Evolutionary conservation across 2,113 vertebrate species (phyloP).

Genomic region (Electrona antarctica): DNA sequence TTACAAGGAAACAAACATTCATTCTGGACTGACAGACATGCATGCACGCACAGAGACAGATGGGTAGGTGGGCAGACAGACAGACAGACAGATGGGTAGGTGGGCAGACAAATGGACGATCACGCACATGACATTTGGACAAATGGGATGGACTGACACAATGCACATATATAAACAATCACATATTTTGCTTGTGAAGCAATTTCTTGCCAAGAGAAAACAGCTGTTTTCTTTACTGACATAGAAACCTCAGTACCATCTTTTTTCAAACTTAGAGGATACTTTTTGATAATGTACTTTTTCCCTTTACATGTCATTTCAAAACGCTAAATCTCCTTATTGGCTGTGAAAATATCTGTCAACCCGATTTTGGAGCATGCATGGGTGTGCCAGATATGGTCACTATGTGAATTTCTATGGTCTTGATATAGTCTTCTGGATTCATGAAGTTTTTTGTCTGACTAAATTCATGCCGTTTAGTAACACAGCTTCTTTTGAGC

Average conservation of each 20-base stretch:
- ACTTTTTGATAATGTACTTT: slow-evolving; percentile 47
- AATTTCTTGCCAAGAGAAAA: slow-evolving; percentile 52
- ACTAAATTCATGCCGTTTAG: slow-evolving; percentile 10
- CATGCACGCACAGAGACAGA: slow-evolving; percentile 20
- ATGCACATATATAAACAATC: background rate
- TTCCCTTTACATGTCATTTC: slow-evolving; percentile 10
- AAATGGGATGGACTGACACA: too few relatives aligned
- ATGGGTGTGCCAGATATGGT: background rate
- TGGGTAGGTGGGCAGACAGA: too few relatives aligned
- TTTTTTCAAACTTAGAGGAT: slow-evolving; percentile 38
- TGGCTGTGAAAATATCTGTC: slow-evolving; percentile 10
- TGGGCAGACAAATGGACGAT: background rate
- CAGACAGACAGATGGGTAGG: slow-evolving; percentile 8
- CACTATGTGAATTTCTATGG: slow-evolving; percentile 34
- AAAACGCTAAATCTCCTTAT: slow-evolving; percentile 20
- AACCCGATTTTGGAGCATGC: background rate
- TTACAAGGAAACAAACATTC: slow-evolving; percentile 54
- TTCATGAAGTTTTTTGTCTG: slow-evolving; percentile 33
- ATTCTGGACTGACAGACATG: slow-evolving; percentile 26
- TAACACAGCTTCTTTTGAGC: slow-evolving; percentile 47
- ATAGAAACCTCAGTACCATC: slow-evolving; percentile 35
- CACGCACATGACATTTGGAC: background rate
- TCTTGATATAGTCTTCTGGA: slow-evolving; percentile 35
- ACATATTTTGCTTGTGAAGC: slow-evolving; percentile 48
- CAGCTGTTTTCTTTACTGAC: slow-evolving; percentile 54